These are phyloP conservation scores for Chloroceryle inda DNA, from an alignment of 2,797 vertebrate species.

Conservation along the genomic window DNA sequence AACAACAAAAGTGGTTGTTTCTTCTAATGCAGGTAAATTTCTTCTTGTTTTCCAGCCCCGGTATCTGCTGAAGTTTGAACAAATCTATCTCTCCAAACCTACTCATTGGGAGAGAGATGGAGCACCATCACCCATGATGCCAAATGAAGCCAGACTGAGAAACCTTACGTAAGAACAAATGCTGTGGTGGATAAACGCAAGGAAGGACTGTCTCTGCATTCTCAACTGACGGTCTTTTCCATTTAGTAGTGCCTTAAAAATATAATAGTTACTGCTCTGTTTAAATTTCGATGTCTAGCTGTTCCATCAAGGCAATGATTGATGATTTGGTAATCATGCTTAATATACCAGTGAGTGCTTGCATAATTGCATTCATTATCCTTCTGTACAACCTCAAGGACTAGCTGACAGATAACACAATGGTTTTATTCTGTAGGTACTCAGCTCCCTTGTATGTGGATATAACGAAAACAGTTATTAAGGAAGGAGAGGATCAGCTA, in stretches of 20 bases:
- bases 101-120: slow-evolving; percentile 99
- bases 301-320: background rate
- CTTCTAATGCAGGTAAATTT: background rate
- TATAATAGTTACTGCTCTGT: background rate
- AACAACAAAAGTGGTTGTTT: background rate
- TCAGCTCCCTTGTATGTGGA: slow-evolving; percentile 97
- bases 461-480: slow-evolving; percentile 98
- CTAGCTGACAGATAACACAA: background rate
- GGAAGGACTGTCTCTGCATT: background rate
- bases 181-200: background rate
- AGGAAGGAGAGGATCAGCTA: slow-evolving; percentile 96
- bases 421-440: slow-evolving; percentile 84
- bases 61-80: slow-evolving; percentile 96
- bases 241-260: background rate
- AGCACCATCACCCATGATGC: slow-evolving; percentile 98
- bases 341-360: background rate
- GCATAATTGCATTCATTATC: background rate
- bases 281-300: background rate
- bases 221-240: background rate
- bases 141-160: slow-evolving; percentile 94
- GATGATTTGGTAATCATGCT: background rate
- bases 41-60: slow-evolving; percentile 86
- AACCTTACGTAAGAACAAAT: slow-evolving; percentile 91
- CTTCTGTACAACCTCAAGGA: background rate
- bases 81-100: slow-evolving; percentile 98